Conservation (phyloP, 2,888 invertebrate genomes). For the Scotopteryx bipunctaria region DNA sequence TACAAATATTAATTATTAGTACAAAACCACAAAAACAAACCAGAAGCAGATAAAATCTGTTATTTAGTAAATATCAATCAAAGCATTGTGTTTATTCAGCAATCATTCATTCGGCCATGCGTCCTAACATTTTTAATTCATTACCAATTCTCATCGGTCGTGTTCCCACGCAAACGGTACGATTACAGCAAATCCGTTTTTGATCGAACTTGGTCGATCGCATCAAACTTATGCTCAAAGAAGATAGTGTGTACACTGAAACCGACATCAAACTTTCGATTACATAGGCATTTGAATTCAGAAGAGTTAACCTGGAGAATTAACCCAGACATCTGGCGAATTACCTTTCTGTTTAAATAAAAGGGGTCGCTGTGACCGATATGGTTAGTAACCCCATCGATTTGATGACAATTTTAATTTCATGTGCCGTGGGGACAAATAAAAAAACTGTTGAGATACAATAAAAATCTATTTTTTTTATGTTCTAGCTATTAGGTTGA, state of each 20-base stretch:
- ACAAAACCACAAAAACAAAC: neutral
- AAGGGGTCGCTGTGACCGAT: constrained; percentile 17
- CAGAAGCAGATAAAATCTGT: neutral
- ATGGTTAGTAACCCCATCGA: constrained; percentile 7
- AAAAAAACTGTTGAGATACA: no score
- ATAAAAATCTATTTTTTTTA: no score
- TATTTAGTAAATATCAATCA: constrained; percentile 5
- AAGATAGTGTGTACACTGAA: no score
- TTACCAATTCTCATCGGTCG: constrained; percentile 12
- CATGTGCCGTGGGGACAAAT: constrained; percentile 4
- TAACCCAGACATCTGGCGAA: constrained; percentile 12
- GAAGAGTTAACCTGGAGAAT: constrained; percentile 17
- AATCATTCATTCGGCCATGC: constrained; percentile 1
- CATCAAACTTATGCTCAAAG: no score
- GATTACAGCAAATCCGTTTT: no score
- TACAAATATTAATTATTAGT: no score
- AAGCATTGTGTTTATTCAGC: constrained; percentile 5
- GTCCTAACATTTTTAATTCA: constrained; percentile 15
- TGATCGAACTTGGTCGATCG: no score
- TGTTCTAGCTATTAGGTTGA: no score
- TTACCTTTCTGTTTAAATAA: constrained; percentile 11
- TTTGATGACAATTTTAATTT: constrained; percentile 5
- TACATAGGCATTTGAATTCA: no score
- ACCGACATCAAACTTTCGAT: no score
- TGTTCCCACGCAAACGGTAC: neutral